A percentile compares a stretch with the other conserved stretches of the same genome.
Conservation (phyloP, 2,113 vertebrate genomes). For the Sorex fumeus region DNA sequence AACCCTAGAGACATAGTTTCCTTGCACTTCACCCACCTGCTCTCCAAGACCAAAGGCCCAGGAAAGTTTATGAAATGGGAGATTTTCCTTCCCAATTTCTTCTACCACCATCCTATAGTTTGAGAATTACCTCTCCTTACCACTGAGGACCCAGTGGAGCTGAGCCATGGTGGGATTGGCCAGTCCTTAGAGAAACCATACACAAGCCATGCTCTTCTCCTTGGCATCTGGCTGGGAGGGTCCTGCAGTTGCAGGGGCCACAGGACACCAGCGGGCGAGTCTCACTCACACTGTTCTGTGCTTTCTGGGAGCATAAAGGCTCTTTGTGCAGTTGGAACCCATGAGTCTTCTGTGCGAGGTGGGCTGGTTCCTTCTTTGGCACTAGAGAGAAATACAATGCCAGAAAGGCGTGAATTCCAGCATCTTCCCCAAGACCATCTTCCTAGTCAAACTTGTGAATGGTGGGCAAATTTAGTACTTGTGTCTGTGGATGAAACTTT, state of each 20-base stretch:
- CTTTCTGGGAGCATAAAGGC: neutral
- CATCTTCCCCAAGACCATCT: neutral
- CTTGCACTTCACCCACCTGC: neutral
- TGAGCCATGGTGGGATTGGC: neutral
- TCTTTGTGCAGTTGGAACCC: neutral
- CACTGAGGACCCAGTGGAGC: neutral
- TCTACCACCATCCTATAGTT: neutral
- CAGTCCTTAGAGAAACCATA: neutral
- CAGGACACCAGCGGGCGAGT: fast-evolving
- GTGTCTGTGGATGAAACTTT: neutral
- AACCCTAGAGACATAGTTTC: neutral
- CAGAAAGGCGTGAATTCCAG: neutral
- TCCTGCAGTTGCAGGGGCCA: neutral
- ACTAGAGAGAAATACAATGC: neutral
- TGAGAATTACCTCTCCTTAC: neutral
- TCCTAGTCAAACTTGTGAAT: neutral
- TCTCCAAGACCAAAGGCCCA: neutral
- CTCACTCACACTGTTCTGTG: constrained; percentile 12
- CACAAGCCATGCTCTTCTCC: neutral
- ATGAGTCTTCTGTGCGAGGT: neutral
- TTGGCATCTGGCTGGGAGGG: neutral
- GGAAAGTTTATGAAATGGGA: neutral
- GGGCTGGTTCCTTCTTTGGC: neutral
- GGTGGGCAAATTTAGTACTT: neutral
- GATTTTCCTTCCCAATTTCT: neutral